These are phyloP conservation scores for Asarcornis scutulata DNA, from an alignment of 2,113 vertebrate species.

Conservation along the genomic window DNA sequence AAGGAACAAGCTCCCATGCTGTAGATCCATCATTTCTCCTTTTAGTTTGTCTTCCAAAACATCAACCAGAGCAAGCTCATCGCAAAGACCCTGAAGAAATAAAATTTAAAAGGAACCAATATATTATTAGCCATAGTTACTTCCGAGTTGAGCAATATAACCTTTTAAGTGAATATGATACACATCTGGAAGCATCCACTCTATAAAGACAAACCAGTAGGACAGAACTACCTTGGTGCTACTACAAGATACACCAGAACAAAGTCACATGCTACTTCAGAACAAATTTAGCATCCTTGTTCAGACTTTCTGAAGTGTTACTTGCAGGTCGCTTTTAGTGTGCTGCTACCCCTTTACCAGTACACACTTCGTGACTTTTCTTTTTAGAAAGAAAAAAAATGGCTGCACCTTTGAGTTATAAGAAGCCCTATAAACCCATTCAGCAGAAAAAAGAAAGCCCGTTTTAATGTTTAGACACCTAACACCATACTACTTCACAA, in stretches of 20 bases:
- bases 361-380: not conserved
- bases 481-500: not conserved
- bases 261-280: not conserved
- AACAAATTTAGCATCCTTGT: not conserved
- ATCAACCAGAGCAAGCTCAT: slow-evolving; percentile 95
- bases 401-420: not conserved
- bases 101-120: not conserved
- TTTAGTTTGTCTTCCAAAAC: slow-evolving; percentile 96
- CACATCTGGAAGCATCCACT: not conserved
- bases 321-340: not conserved
- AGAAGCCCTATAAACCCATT: not conserved
- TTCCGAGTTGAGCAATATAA: not conserved
- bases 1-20: slow-evolving; percentile 94
- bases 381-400: not conserved
- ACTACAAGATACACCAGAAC: not conserved
- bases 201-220: not conserved
- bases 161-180: rapidly evolving
- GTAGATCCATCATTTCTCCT: slow-evolving; percentile 97
- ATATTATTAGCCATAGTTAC: not conserved
- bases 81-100: slow-evolving; percentile 83
- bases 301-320: not conserved
- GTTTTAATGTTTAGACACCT: not conserved
- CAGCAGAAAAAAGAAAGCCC: not conserved
- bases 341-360: not conserved
- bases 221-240: not conserved